Conservation (phyloP, 1,140 invertebrate species). For the Nymphalis io region DNA sequence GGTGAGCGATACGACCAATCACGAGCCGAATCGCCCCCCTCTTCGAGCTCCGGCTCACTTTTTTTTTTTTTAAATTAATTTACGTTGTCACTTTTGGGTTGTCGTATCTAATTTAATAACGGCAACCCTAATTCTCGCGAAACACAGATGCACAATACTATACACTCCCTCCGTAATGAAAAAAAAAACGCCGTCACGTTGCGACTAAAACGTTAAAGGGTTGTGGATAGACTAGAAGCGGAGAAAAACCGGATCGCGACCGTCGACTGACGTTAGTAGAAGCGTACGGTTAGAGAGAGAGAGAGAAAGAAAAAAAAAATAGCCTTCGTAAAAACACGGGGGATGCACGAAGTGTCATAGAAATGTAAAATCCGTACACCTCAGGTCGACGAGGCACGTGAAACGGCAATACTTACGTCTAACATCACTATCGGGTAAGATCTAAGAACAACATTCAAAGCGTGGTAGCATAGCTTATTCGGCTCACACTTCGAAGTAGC, state of each 20-base stretch:
- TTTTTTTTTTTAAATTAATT: slow-evolving; percentile 26
- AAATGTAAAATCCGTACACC: slow-evolving; percentile 53
- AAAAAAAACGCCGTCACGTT: slow-evolving; percentile 61
- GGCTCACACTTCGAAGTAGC: slow-evolving; percentile 35
- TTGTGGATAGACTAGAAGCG: slow-evolving; percentile 76
- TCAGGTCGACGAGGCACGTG: slow-evolving; percentile 37
- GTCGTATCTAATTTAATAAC: slow-evolving; percentile 36
- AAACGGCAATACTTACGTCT: slow-evolving; percentile 51
- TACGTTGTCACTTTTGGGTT: slow-evolving; percentile 37
- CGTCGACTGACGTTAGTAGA: slow-evolving; percentile 70
- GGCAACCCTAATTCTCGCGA: slow-evolving; percentile 42
- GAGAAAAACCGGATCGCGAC: slow-evolving; percentile 48
- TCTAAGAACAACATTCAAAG: slow-evolving; percentile 72
- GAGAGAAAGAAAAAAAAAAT: slow-evolving; percentile 41
- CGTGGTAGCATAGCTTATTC: slow-evolving; percentile 51
- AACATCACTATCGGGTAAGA: slow-evolving; percentile 43
- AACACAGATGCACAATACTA: slow-evolving; percentile 78
- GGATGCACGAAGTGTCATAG: slow-evolving; percentile 68
- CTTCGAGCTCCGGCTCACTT: slow-evolving; percentile 66
- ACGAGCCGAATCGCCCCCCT: slow-evolving; percentile 67
- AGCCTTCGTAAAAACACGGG: slow-evolving; percentile 56
- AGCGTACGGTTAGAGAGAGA: slow-evolving; percentile 70
- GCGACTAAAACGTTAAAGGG: slow-evolving; percentile 68
- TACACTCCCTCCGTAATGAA: slow-evolving; percentile 67
- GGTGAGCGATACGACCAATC: slow-evolving; percentile 66